Evolutionary conservation across 2,113 vertebrate genomes (phyloP).

Genomic region (Dipodomys merriami): DNA sequence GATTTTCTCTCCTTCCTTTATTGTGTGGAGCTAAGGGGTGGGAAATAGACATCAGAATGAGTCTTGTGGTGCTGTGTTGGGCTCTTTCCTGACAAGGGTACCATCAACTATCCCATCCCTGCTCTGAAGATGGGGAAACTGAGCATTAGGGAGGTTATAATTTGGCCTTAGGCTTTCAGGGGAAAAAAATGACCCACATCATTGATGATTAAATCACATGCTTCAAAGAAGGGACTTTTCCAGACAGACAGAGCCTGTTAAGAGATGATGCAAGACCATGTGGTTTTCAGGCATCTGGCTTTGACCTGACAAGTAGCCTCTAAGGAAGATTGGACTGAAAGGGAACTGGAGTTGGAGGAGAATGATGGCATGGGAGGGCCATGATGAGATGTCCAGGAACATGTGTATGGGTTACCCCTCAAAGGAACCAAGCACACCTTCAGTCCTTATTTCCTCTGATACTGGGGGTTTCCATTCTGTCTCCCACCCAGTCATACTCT

Average conservation of each 20-base stretch:
- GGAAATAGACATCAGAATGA: fast-evolving
- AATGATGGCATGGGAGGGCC: background rate
- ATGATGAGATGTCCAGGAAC: background rate
- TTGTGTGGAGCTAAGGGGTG: background rate
- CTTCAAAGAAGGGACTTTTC: background rate
- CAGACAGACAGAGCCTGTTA: background rate
- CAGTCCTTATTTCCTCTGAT: fast-evolving
- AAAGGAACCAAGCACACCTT: too few species aligned
- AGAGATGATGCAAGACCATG: background rate
- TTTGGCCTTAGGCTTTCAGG: background rate
- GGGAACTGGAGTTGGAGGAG: background rate
- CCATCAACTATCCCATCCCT: fast-evolving
- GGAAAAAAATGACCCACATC: background rate
- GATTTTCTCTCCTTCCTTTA: background rate
- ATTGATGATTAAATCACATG: background rate
- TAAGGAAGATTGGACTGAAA: background rate
- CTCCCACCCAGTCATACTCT: background rate
- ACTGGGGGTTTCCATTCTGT: background rate
- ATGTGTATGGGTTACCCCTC: too few species aligned
- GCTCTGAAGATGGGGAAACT: background rate
- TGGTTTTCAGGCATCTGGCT: background rate
- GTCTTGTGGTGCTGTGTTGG: fast-evolving
- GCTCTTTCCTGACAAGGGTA: fast-evolving
- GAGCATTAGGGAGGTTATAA: background rate
- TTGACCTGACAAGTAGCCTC: background rate